Conservation (phyloP, 2,797 vertebrate species). For the Danio kyathit region DNA sequence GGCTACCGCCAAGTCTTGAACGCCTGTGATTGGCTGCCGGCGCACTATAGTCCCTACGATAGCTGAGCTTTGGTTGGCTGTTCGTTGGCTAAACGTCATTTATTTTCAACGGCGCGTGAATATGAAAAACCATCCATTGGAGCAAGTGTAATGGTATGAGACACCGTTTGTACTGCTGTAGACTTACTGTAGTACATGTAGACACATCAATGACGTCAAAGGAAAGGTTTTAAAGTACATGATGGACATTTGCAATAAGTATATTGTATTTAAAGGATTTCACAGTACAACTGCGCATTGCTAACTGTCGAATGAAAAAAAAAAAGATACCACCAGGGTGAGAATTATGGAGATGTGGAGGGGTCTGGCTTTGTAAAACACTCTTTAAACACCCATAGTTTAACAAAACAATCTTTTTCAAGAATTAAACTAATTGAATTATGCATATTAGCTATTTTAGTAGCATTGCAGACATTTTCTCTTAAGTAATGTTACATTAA, state of each 20-base stretch:
- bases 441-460: neutral
- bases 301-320: neutral
- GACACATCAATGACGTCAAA: neutral
- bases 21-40: conserved; percentile 50
- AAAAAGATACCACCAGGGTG: neutral
- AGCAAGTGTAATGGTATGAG: neutral
- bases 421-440: neutral
- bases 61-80: conserved; percentile 49
- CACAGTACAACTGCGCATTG: neutral
- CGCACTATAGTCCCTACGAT: conserved; percentile 59
- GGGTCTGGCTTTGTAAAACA: neutral
- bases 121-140: conserved; percentile 45
- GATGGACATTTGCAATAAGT: neutral
- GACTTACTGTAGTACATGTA: neutral
- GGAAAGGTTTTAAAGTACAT: neutral
- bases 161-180: neutral
- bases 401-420: neutral
- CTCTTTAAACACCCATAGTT: too few relatives aligned
- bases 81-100: conserved; percentile 54
- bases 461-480: neutral
- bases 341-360: neutral
- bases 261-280: neutral
- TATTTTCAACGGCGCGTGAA: conserved; percentile 61
- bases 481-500: neutral
- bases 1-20: conserved; percentile 60